Evolutionary conservation across 1,140 invertebrate species (phyloP).

Genomic region (Penaeus indicus): DNA sequence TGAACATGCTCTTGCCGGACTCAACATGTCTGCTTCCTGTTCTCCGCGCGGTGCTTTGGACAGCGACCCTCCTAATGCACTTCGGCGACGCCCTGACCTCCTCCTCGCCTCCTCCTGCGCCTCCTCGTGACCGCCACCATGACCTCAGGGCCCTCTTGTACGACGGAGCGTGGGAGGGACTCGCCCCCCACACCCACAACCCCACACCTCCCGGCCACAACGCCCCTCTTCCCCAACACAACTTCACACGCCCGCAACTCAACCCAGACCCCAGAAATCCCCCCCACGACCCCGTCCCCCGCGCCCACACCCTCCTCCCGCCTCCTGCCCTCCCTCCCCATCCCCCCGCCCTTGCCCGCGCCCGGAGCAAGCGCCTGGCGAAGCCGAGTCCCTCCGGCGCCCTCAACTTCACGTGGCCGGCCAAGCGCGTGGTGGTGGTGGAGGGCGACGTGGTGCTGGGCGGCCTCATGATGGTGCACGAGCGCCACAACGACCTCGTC

Average conservation of each 20-base stretch:
- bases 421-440: conserved; percentile 87
- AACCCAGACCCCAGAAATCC: not conserved
- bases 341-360: no score
- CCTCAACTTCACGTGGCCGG: conserved; percentile 77
- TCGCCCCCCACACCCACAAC: no score
- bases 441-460: conserved; percentile 88
- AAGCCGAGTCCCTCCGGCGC: not conserved
- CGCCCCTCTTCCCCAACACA: not conserved
- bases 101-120: not conserved
- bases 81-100: no score
- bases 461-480: conserved; percentile 96
- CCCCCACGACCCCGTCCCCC: no score
- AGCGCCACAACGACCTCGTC: conserved; percentile 82
- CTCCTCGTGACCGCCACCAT: not conserved
- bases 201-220: no score
- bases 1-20: not conserved
- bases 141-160: not conserved
- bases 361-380: conserved; percentile 1
- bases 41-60: not conserved
- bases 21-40: not conserved
- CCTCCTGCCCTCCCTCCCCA: not conserved
- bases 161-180: not conserved
- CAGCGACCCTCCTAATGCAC: not conserved
- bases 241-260: no score
- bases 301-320: no score